These are phyloP conservation scores for Paragorgia papillata DNA, from an alignment of 92 coral and sea anemone species.

Conservation along the genomic window DNA sequence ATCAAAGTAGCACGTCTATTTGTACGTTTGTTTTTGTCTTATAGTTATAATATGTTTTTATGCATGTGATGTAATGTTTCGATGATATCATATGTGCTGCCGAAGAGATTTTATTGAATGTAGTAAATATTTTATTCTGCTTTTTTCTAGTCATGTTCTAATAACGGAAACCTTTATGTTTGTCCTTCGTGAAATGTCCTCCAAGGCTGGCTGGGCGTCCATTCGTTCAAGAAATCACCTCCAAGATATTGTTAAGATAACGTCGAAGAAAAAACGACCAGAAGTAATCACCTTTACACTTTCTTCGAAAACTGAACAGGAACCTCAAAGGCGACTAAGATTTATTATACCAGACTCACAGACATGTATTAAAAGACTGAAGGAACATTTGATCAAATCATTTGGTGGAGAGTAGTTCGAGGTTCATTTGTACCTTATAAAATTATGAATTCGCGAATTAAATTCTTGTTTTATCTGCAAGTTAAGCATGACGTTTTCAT, in stretches of 20 bases:
- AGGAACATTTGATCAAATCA: not conserved
- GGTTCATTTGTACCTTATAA: not conserved
- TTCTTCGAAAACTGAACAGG: constrained; percentile 6
- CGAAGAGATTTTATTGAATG: no score
- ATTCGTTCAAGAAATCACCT: constrained; percentile 88
- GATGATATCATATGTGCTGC: no score
- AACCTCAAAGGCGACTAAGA: constrained; percentile 41
- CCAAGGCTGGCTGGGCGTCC: constrained; percentile 88
- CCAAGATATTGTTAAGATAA: constrained; percentile 72
- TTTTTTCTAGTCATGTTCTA: constrained; percentile 70
- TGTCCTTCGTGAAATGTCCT: constrained; percentile 80
- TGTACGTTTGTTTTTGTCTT: no score
- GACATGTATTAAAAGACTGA: not conserved
- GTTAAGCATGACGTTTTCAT: no score
- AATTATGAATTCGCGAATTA: no score
- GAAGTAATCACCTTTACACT: constrained; percentile 84
- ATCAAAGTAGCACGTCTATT: no score
- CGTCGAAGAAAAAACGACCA: constrained; percentile 91
- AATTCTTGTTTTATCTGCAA: no score
- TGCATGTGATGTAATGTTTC: no score
- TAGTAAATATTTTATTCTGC: constrained; percentile 1
- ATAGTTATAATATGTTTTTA: no score
- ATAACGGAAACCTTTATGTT: constrained; percentile 87
- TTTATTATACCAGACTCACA: constrained; percentile 33
- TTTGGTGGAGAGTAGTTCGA: not conserved